These are phyloP conservation scores for Malurus melanocephalus DNA, from an alignment of 2,113 vertebrate genomes.

Conservation along the genomic window DNA sequence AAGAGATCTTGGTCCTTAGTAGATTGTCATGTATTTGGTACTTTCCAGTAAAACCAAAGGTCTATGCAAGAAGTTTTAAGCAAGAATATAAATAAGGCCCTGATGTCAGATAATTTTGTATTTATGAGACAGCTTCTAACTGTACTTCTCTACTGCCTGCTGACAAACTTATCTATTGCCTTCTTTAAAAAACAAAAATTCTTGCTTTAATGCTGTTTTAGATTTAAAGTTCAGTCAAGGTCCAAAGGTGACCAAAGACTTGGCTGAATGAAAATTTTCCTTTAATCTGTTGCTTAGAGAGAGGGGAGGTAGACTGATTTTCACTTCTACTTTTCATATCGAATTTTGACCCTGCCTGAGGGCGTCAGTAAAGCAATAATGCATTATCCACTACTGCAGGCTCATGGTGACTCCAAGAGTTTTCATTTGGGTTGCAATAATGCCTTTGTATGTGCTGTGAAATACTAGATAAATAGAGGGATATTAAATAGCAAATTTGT, in stretches of 20 bases:
- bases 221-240: neutral
- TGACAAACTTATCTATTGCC: neutral
- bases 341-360: neutral
- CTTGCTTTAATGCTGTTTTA: neutral
- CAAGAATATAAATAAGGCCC: neutral
- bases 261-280: neutral
- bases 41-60: neutral
- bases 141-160: neutral
- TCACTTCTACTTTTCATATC: neutral
- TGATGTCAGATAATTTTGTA: neutral
- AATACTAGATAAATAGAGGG: neutral
- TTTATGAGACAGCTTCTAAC: neutral
- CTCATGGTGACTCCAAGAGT: neutral
- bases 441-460: neutral
- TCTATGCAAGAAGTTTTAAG: neutral
- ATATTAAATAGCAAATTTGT: neutral
- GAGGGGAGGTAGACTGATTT: neutral
- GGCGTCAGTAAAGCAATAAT: neutral
- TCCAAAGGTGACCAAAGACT: neutral
- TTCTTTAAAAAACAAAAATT: neutral
- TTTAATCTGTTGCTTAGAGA: neutral
- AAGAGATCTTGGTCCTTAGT: neutral
- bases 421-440: neutral
- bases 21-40: neutral
- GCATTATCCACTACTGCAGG: neutral